Evolutionary conservation across 2,797 vertebrate species (phyloP), one percentile per base, ranked within the genome.

Genomic region (Malurus splendens): DNA sequence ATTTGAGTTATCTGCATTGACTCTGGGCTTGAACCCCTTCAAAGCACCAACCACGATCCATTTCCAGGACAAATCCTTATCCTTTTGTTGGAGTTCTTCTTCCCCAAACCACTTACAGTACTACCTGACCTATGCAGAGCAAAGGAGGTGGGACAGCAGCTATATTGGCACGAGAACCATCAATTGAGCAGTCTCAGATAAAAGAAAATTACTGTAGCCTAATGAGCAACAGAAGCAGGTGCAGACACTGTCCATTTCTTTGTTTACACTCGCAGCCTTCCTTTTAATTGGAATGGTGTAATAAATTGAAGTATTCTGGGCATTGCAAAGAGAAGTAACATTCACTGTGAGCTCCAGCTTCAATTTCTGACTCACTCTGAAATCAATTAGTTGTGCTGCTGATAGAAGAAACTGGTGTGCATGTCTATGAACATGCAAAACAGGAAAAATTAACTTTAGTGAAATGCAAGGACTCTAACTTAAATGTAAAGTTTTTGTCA

Each of bases 381-480:
- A 92, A 96, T 82, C 86, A 94, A 90, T 95, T 90, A 93, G 81
- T 90, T n/a, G 20, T 80, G 75, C 78, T 78, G 77, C 57, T 86
- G 55, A 90, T 89, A 73, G 82, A 89, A 92, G 89, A 94, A 94
- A 82, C 1, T 38, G 39, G 28, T 70, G 86, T 55, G 14, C 38
- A 64, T 71, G 60, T 86, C 66, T 87, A 39, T 38, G 81, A 93
- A 81, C 61, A 89, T 39, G 10, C 10, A 32, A 67, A 72, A 67
- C 3, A 32, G 24, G 12, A 22, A 52, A 86, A 92, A 64, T 41
- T 23, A 83, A 79, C 44, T 90, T 84, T 20, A 85, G 72, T 77
- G 52, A 91, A 94, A 95, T 47, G 28, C 45, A 92, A 90, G 56
- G 81, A 56, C 56, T 73, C 47, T 74, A 79, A 83, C 73, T 89